Evolutionary conservation across 2,888 invertebrate genomes (phyloP).

Genomic region (Ptilodon capucinus): DNA sequence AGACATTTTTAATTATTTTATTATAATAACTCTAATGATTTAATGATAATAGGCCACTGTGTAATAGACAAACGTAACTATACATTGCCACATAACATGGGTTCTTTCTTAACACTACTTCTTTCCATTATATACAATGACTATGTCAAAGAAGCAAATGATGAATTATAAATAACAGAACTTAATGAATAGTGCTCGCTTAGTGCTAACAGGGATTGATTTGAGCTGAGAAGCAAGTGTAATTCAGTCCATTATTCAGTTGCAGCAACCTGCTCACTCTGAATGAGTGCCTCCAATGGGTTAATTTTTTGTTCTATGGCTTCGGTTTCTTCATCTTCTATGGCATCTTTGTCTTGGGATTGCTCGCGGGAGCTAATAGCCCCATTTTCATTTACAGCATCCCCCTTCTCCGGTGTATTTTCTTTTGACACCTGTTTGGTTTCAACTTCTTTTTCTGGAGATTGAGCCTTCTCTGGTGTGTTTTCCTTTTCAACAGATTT

Average conservation of each 20-base stretch:
- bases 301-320: conserved; percentile 56
- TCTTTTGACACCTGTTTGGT: conserved; percentile 51
- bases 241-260: conserved; percentile 61
- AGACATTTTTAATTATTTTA: conserved; percentile 55
- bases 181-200: conserved; percentile 72
- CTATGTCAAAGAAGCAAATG: conserved; percentile 69
- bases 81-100: conserved; percentile 63
- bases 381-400: conserved; percentile 67
- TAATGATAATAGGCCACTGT: conserved; percentile 70
- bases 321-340: conserved; percentile 28
- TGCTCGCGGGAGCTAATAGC: conserved; percentile 69
- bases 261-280: conserved; percentile 67
- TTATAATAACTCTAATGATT: conserved; percentile 52
- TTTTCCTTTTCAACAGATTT: conserved; percentile 52
- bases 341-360: conserved; percentile 62
- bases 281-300: conserved; percentile 69
- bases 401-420: conserved; percentile 54
- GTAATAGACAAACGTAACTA: conserved; percentile 55
- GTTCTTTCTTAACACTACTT: conserved; percentile 62
- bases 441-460: conserved; percentile 43
- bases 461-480: conserved; percentile 35
- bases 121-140: conserved; percentile 75
- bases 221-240: conserved; percentile 73
- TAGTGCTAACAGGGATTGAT: conserved; percentile 71
- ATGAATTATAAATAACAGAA: conserved; percentile 70